phyloP scores from a whole-genome alignment of 2,113 vertebrate species.

The Engystomops pustulosus region DNA sequence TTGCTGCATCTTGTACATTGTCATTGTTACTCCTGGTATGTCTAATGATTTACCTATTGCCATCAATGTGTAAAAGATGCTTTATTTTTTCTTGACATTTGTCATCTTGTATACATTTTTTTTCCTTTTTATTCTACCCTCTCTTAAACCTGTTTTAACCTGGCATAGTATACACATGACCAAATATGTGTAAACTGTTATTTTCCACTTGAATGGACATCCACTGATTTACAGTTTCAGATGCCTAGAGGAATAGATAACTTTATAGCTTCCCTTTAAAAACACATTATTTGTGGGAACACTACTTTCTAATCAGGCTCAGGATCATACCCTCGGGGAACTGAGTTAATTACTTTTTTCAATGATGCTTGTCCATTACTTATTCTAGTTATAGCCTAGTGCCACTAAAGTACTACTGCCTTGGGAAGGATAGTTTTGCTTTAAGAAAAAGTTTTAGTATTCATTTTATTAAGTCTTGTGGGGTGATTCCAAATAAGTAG shows the following conservation, averaged over 20 bases:
- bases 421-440: slow-evolving; percentile 15
- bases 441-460: not conserved
- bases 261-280: slow-evolving; percentile 31
- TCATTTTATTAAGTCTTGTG: not conserved
- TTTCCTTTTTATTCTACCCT: slow-evolving; percentile 22
- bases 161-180: slow-evolving; percentile 41
- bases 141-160: slow-evolving; percentile 25
- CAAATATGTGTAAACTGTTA: slow-evolving; percentile 44
- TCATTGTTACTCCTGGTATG: too few species aligned
- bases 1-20: too few species aligned
- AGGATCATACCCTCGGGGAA: not conserved
- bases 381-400: slow-evolving; percentile 10
- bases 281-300: slow-evolving; percentile 53
- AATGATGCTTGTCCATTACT: slow-evolving; percentile 45
- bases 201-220: slow-evolving; percentile 34
- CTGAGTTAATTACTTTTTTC: slow-evolving; percentile 48
- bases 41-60: too few species aligned
- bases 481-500: not conserved
- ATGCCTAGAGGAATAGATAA: slow-evolving; percentile 35
- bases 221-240: slow-evolving; percentile 32
- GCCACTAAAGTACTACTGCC: slow-evolving; percentile 7
- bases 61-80: not conserved
- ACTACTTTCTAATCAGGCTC: not conserved
- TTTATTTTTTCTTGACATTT: not conserved
- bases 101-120: too few species aligned